Conservation (phyloP, 92 coral and sea anemone species). For the Epizoanthus illoricatus region DNA sequence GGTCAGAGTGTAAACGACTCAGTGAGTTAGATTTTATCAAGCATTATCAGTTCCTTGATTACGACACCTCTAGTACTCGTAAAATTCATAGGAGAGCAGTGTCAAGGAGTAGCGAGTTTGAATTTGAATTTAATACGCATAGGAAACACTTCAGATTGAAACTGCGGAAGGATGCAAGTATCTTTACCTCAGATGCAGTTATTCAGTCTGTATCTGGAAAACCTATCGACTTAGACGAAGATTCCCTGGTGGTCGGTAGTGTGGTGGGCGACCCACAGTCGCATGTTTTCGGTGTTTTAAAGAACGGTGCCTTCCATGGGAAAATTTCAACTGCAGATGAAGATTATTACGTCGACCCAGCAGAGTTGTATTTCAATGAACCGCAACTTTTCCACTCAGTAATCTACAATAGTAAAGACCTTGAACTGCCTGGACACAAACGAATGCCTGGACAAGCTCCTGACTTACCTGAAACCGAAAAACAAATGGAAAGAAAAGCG, state of each 20-base stretch:
- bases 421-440: constrained; percentile 50
- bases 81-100: constrained; percentile 67
- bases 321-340: constrained; percentile 68
- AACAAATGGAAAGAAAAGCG: background rate
- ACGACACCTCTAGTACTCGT: constrained; percentile 58
- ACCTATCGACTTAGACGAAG: constrained; percentile 58
- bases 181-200: constrained; percentile 73
- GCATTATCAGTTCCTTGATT: constrained; percentile 71
- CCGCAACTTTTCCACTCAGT: constrained; percentile 80
- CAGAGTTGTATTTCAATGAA: constrained; percentile 67
- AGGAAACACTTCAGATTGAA: constrained; percentile 60
- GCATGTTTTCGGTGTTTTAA: constrained; percentile 71
- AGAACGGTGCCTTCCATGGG: constrained; percentile 81
- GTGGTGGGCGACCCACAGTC: constrained; percentile 76
- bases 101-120: constrained; percentile 44
- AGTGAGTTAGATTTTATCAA: constrained; percentile 59
- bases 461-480: constrained; percentile 16
- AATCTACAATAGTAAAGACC: constrained; percentile 72
- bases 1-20: constrained; percentile 28
- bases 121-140: constrained; percentile 69
- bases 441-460: constrained; percentile 29
- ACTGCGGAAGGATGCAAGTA: constrained; percentile 59
- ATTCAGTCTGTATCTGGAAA: constrained; percentile 62
- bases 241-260: constrained; percentile 65
- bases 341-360: constrained; percentile 75